Percentiles rank a stretch among this genome's conserved stretches.
phyloP scores from a whole-genome alignment of 2,797 vertebrate species.

The Erethizon dorsatum region DNA sequence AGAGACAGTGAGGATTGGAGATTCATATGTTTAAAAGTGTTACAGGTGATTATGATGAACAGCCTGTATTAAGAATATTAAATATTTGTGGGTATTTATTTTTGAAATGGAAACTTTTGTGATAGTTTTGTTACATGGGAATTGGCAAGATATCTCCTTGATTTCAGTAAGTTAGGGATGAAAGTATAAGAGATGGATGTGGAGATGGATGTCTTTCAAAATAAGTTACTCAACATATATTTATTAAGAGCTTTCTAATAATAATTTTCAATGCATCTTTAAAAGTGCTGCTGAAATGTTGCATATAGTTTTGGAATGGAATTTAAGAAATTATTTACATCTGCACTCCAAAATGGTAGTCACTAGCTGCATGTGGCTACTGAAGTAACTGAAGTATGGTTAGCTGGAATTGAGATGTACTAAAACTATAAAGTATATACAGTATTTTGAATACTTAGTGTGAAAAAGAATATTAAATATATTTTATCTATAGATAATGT shows the following conservation, averaged over 20 bases:
- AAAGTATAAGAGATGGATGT: neutral
- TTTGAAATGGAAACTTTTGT: slow-evolving; percentile 25
- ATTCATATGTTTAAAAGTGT: neutral
- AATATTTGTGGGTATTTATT: neutral
- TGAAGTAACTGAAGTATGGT: neutral
- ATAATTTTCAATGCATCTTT: neutral
- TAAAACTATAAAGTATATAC: neutral
- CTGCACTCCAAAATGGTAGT: neutral
- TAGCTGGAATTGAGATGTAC: neutral
- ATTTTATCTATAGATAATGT: neutral
- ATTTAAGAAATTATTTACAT: neutral
- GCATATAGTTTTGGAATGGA: neutral
- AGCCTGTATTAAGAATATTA: neutral
- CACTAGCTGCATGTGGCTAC: neutral
- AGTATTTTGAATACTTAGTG: neutral
- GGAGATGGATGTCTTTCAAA: neutral
- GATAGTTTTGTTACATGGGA: neutral
- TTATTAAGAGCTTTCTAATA: neutral
- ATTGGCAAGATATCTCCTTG: neutral
- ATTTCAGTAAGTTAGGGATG: slow-evolving; percentile 16
- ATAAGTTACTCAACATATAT: neutral
- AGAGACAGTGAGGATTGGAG: neutral
- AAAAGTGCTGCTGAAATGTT: slow-evolving; percentile 36
- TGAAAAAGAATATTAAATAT: neutral
- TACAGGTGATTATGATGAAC: neutral